Conservation (phyloP, 2,113 vertebrate species). For the Malurus elegans region DNA sequence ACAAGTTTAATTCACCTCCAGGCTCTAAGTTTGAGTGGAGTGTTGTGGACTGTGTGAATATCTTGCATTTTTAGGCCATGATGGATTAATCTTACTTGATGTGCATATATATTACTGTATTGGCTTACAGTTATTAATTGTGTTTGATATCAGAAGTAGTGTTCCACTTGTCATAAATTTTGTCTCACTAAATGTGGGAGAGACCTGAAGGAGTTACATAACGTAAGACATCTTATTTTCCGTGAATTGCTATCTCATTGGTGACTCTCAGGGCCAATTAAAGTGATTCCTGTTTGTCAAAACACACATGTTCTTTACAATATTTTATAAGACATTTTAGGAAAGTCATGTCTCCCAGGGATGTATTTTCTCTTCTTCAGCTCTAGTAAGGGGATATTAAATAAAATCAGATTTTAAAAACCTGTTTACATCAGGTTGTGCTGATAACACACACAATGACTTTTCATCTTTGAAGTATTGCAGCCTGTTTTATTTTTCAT, state of each 20-base stretch:
- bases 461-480: background rate
- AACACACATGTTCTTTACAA: background rate
- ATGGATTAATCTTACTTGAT: background rate
- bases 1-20: background rate
- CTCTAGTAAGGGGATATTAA: background rate
- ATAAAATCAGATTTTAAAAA: background rate
- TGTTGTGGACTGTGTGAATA: background rate
- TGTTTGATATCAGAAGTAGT: background rate
- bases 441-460: background rate
- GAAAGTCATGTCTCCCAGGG: background rate
- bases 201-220: background rate
- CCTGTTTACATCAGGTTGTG: background rate
- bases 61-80: background rate
- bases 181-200: background rate
- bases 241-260: background rate
- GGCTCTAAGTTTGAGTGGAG: background rate
- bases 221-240: background rate
- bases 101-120: background rate
- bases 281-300: background rate
- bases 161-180: background rate
- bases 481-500: background rate
- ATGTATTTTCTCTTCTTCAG: background rate
- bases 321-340: background rate
- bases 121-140: background rate
- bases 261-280: background rate